phyloP scores from a whole-genome alignment of 2,888 invertebrate species.

The Epistrophe eligans region DNA sequence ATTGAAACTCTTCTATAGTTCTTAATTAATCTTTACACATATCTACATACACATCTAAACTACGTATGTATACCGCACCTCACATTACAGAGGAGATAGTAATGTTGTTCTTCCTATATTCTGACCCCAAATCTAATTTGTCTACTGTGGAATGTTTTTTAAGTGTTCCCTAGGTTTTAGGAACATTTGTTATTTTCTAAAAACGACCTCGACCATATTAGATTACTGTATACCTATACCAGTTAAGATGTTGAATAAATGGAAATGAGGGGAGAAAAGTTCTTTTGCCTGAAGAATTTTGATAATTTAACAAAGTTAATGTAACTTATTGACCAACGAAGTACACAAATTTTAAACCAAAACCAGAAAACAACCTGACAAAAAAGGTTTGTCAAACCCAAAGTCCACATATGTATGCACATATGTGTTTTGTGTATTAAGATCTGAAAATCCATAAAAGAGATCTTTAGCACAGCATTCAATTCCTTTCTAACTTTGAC shows the following conservation, averaged over 20 bases:
- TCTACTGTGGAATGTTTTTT: slow-evolving; percentile 69
- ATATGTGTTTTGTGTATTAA: too few relatives aligned
- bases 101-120: neutral
- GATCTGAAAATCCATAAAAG: neutral
- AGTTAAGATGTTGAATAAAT: neutral
- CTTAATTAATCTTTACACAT: slow-evolving; percentile 68
- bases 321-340: slow-evolving; percentile 64
- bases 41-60: slow-evolving; percentile 10
- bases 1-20: slow-evolving; percentile 54
- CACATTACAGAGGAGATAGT: neutral
- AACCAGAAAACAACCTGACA: slow-evolving; percentile 38
- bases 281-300: slow-evolving; percentile 41
- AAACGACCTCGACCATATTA: slow-evolving; percentile 15
- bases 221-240: neutral
- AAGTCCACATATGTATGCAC: neutral
- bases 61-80: neutral
- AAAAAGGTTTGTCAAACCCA: neutral
- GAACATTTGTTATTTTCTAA: slow-evolving; percentile 65
- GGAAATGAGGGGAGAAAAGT: neutral
- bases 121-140: slow-evolving; percentile 67
- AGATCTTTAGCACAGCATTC: neutral
- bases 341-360: slow-evolving; percentile 64
- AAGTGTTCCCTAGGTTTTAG: slow-evolving; percentile 60
- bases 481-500: slow-evolving; percentile 10
- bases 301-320: slow-evolving; percentile 67